Percentiles rank a stretch among this genome's conserved stretches.
Evolutionary conservation across 35 echinoderm and acorn worm species (phyloP).

Genomic region (Ptychodera flava): DNA sequence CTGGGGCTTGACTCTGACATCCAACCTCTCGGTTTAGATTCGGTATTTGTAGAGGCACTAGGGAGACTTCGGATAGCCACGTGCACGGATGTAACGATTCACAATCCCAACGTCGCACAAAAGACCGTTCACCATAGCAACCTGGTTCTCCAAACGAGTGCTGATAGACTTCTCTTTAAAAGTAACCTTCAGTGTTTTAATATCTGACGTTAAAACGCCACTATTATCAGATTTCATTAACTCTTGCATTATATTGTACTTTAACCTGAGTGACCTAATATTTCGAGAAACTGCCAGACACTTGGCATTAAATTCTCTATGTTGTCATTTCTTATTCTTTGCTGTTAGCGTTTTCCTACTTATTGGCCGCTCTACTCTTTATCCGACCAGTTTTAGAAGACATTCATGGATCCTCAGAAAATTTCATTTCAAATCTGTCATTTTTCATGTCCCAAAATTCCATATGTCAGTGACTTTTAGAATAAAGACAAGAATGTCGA

Average conservation of each 20-base stretch:
- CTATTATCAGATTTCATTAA: background rate
- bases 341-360: background rate
- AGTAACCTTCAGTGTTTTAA: background rate
- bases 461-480: background rate
- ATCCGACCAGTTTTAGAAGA: too few relatives aligned
- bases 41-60: background rate
- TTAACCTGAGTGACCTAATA: background rate
- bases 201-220: background rate
- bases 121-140: background rate
- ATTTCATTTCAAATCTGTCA: too few relatives aligned
- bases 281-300: too few relatives aligned
- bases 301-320: too few relatives aligned
- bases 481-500: background rate
- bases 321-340: background rate
- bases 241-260: background rate
- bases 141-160: background rate
- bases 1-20: background rate
- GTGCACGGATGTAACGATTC: background rate
- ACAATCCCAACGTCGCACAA: background rate
- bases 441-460: too few relatives aligned
- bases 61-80: background rate
- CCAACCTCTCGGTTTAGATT: background rate
- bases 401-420: too few relatives aligned
- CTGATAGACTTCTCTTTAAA: background rate
- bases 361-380: background rate